Conservation (phyloP, 1,140 invertebrate genomes). For the Lineus longissimus region DNA sequence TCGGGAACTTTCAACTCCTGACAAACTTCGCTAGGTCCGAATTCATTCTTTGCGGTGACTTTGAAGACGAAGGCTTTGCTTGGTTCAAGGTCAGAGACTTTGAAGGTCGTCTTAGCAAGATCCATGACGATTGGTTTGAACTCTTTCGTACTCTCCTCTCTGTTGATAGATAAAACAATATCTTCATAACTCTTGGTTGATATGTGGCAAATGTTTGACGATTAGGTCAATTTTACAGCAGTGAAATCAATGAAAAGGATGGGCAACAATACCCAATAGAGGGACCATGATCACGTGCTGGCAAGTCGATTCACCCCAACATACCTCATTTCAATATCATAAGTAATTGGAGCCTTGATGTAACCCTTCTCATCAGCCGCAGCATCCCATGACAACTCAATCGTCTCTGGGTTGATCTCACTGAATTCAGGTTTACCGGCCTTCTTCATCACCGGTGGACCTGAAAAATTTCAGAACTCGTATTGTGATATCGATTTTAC, state of each 20-base stretch:
- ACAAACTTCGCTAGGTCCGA: slow-evolving; percentile 37
- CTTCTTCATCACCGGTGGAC: slow-evolving; percentile 4
- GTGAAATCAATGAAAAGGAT: too few relatives aligned
- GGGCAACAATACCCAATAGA: too few relatives aligned
- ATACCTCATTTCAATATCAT: background rate
- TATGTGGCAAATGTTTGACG: too few relatives aligned
- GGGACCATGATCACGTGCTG: too few relatives aligned
- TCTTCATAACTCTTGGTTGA: too few relatives aligned
- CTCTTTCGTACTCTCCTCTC: too few relatives aligned
- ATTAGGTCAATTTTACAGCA: too few relatives aligned
- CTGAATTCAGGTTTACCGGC: background rate
- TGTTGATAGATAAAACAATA: too few relatives aligned
- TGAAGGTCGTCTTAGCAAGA: slow-evolving; percentile 8
- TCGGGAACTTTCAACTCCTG: background rate
- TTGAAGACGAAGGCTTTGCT: slow-evolving; percentile 90
- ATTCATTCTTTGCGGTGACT: slow-evolving; percentile 89
- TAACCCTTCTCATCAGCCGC: background rate
- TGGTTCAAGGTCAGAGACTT: slow-evolving; percentile 61
- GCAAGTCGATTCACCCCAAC: too few relatives aligned
- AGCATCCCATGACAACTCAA: background rate
- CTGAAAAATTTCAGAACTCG: slow-evolving; percentile 11
- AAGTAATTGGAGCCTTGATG: background rate
- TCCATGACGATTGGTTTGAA: too few relatives aligned
- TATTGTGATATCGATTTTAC: too few relatives aligned
- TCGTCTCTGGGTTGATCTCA: background rate